Percentiles rank a stretch among this genome's conserved stretches.
Conservation (phyloP, 1,140 invertebrate species). For the Drosophila kikkawai region DNA sequence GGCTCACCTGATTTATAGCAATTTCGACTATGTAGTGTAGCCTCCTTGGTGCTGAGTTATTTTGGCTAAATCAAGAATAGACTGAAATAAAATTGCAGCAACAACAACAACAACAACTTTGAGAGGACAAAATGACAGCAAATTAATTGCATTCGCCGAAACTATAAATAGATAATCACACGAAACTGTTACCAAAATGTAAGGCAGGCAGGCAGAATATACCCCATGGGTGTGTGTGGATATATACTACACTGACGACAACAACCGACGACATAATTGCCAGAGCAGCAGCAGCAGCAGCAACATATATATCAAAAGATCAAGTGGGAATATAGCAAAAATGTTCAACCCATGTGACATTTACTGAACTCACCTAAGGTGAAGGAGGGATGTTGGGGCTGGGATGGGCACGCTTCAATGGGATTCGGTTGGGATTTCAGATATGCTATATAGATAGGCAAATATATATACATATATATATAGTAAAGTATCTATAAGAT, state of each 20-base stretch:
- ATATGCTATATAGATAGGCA: conserved; percentile 32
- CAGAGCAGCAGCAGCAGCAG: conserved; percentile 1
- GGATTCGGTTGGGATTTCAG: conserved; percentile 45
- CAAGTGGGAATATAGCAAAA: conserved; percentile 21
- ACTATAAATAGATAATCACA: conserved; percentile 51
- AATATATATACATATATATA: conserved; percentile 4
- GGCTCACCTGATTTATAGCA: conserved; percentile 40
- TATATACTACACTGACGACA: conserved; percentile 40
- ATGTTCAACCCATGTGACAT: conserved; percentile 45
- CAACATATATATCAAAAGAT: conserved; percentile 11
- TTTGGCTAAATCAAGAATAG: conserved; percentile 48
- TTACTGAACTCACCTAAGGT: conserved; percentile 36
- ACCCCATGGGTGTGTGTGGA: too few relatives aligned
- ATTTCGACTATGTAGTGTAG: conserved; percentile 22
- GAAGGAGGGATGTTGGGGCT: not conserved
- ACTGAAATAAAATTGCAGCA: conserved; percentile 36
- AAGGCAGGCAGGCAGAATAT: conserved; percentile 32
- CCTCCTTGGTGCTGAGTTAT: conserved; percentile 16
- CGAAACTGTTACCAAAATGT: conserved; percentile 56
- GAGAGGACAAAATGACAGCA: conserved; percentile 57
- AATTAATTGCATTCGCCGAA: conserved; percentile 60
- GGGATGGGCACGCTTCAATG: conserved; percentile 49
- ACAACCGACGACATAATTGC: conserved; percentile 53
- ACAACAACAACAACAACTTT: conserved; percentile 13
- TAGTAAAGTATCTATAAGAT: conserved; percentile 52